phyloP scores from a whole-genome alignment of 1,140 invertebrate species.

The Halictus rubicundus region DNA sequence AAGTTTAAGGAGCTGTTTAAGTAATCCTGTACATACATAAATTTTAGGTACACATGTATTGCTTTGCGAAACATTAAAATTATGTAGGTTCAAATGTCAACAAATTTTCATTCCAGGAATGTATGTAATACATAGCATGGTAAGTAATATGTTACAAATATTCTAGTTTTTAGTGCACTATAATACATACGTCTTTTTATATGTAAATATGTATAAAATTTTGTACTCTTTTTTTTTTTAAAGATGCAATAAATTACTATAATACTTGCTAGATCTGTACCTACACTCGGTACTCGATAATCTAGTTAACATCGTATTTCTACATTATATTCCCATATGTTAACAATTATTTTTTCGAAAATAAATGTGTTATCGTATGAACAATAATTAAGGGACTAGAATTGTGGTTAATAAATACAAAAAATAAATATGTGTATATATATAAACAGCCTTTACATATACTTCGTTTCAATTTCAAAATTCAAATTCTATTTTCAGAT shows the following conservation, averaged over 20 bases:
- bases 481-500: conserved; percentile 20
- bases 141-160: conserved; percentile 28
- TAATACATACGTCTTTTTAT: not conserved
- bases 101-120: conserved; percentile 10
- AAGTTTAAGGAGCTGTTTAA: conserved; percentile 50
- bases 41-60: not conserved
- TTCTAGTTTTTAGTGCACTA: not conserved
- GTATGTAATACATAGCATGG: conserved; percentile 8
- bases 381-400: conserved; percentile 2
- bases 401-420: conserved; percentile 9
- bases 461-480: not conserved
- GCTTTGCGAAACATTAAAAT: not conserved
- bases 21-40: conserved; percentile 28
- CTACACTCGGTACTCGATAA: conserved; percentile 8
- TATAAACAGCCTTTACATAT: not conserved
- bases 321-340: conserved; percentile 6
- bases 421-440: conserved; percentile 2
- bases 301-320: conserved; percentile 8
- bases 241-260: not conserved
- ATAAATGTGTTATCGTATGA: conserved; percentile 8
- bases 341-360: conserved; percentile 1
- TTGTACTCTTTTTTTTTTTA: not conserved
- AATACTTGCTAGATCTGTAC: not conserved
- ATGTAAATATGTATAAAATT: not conserved
- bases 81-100: not conserved